phyloP scores from a whole-genome alignment of 2,888 invertebrate species.

The Dryomyza anilis region DNA sequence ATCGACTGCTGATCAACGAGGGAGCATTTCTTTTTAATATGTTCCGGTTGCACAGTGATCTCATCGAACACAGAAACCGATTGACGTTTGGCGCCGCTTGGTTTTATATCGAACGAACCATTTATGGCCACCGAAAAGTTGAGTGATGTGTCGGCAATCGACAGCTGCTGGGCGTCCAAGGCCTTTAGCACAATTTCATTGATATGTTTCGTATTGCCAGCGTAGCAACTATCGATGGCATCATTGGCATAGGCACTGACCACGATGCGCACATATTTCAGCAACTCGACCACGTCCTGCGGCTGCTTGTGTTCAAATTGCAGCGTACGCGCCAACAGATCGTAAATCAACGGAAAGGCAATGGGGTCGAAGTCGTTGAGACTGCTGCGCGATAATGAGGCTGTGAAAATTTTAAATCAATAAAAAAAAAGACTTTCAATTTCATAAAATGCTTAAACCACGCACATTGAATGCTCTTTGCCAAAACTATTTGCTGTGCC shows the following conservation, averaged over 20 bases:
- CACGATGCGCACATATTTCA: slow-evolving; percentile 53
- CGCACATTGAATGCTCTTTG: slow-evolving; percentile 39
- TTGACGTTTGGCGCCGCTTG: slow-evolving; percentile 41
- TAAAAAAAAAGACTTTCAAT: neutral
- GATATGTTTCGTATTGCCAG: slow-evolving; percentile 39
- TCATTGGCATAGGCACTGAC: slow-evolving; percentile 46
- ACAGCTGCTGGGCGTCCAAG: slow-evolving; percentile 41
- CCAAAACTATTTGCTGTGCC: slow-evolving; percentile 51
- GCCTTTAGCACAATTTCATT: slow-evolving; percentile 49
- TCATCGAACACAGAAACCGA: slow-evolving; percentile 59
- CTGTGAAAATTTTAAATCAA: slow-evolving; percentile 5
- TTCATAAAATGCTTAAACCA: neutral
- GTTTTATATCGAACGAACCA: slow-evolving; percentile 43
- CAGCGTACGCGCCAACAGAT: slow-evolving; percentile 47
- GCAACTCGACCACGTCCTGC: slow-evolving; percentile 50
- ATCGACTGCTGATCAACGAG: slow-evolving; percentile 43
- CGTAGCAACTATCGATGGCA: slow-evolving; percentile 44
- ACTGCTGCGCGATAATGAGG: neutral
- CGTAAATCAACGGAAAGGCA: slow-evolving; percentile 51
- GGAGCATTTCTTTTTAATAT: slow-evolving; percentile 42
- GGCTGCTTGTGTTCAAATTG: slow-evolving; percentile 40
- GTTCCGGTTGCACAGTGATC: slow-evolving; percentile 43
- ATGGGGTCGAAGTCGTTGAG: slow-evolving; percentile 48
- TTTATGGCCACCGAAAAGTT: slow-evolving; percentile 45
- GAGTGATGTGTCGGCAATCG: slow-evolving; percentile 41